Percentiles rank a stretch among this genome's conserved stretches.
These are phyloP conservation scores for Microplitis deprimator DNA, from an alignment of 2,888 invertebrate genomes.

Conservation along the genomic window DNA sequence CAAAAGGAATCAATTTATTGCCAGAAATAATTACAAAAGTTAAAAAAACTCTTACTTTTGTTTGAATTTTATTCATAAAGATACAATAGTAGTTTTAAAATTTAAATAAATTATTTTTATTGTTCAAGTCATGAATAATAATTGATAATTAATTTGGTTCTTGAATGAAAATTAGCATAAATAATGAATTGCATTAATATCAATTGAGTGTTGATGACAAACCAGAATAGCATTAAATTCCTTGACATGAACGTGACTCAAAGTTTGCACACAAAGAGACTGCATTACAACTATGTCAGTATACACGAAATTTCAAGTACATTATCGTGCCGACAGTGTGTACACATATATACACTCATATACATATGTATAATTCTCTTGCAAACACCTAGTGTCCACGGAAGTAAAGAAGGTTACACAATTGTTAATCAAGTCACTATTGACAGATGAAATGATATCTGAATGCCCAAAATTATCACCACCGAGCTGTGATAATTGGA, in stretches of 20 bases:
- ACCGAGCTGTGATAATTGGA: slow-evolving; percentile 63
- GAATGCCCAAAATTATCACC: slow-evolving; percentile 63
- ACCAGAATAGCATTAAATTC: neutral
- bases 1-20: too few relatives aligned
- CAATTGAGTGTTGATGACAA: neutral
- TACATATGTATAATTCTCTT: neutral
- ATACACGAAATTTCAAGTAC: slow-evolving; percentile 5
- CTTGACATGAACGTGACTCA: neutral
- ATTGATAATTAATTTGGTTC: neutral
- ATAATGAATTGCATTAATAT: neutral
- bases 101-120: too few relatives aligned
- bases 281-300: neutral
- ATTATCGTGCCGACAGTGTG: slow-evolving; percentile 27
- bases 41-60: too few relatives aligned
- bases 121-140: neutral
- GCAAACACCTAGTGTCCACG: slow-evolving; percentile 21
- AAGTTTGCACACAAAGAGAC: neutral
- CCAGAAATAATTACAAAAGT: too few relatives aligned
- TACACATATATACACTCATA: neutral
- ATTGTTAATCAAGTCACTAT: slow-evolving; percentile 63
- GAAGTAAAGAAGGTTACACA: slow-evolving; percentile 52
- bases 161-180: neutral
- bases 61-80: too few relatives aligned
- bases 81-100: too few relatives aligned
- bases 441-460: slow-evolving; percentile 64